Conservation (phyloP, 2,888 invertebrate genomes). For the Rhaphigaster nebulosa region DNA sequence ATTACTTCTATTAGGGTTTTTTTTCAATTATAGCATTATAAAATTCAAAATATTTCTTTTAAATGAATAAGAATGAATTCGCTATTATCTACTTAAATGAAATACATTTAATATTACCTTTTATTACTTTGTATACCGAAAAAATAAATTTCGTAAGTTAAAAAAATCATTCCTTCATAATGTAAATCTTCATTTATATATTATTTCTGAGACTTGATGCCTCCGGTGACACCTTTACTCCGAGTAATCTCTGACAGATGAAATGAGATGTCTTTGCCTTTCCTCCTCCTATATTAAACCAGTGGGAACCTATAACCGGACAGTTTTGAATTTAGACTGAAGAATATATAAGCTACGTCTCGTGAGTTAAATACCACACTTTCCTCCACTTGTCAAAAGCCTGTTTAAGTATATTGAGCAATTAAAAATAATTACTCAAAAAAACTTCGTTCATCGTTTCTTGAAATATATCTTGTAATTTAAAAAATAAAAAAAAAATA, state of each 20-base stretch:
- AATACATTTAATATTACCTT: background rate
- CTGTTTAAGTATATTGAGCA: too few relatives aligned
- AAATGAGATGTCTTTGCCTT: constrained; percentile 19
- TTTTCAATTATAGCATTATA: too few relatives aligned
- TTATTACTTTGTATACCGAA: background rate
- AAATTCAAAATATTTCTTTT: too few relatives aligned
- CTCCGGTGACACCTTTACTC: background rate
- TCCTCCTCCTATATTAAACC: background rate
- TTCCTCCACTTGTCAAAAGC: too few relatives aligned
- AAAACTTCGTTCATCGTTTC: too few relatives aligned
- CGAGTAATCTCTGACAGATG: constrained; percentile 2
- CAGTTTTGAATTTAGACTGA: background rate
- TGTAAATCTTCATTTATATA: constrained; percentile 10
- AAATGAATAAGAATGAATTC: too few relatives aligned
- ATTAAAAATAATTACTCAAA: too few relatives aligned
- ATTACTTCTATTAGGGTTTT: too few relatives aligned
- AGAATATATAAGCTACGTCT: background rate
- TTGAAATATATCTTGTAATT: too few relatives aligned
- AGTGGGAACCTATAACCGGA: background rate
- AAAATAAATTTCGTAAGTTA: background rate
- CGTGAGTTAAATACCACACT: too few relatives aligned
- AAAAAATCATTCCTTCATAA: background rate
- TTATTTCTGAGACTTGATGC: background rate
- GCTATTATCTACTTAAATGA: background rate
- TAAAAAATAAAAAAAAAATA: too few relatives aligned